Conservation (phyloP, 2,113 vertebrate species). For the Lepisosteus oculatus region DNA sequence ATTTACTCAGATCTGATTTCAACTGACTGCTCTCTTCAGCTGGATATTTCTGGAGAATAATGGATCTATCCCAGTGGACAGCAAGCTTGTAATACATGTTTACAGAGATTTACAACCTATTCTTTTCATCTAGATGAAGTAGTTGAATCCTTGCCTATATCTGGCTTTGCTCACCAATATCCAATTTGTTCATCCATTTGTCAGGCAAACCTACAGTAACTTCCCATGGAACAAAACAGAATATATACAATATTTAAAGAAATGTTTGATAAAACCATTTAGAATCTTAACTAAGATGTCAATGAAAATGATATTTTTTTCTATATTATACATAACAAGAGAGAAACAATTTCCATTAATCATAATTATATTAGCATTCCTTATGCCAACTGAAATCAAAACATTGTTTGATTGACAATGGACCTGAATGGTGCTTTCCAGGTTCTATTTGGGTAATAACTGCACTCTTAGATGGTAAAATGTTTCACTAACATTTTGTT, state of each 20-base stretch:
- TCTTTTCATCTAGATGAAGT: constrained; percentile 15
- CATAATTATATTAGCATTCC: no score
- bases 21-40: constrained; percentile 58
- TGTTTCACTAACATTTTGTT: constrained; percentile 16
- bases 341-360: no score
- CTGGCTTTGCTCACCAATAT: constrained; percentile 1
- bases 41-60: constrained; percentile 25
- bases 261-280: neutral
- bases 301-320: no score
- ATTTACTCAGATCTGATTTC: constrained; percentile 56
- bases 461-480: constrained; percentile 5
- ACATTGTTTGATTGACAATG: constrained; percentile 6
- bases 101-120: constrained; percentile 17
- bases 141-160: neutral
- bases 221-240: neutral
- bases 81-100: constrained; percentile 6
- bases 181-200: no score
- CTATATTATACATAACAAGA: no score
- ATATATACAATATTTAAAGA: neutral
- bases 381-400: no score
- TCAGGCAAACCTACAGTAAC: neutral
- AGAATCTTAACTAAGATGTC: no score
- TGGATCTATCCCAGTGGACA: neutral
- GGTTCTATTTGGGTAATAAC: constrained; percentile 22
- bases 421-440: neutral